phyloP scores from a whole-genome alignment of 2,888 invertebrate genomes.

The Drosophila ezoana region DNA sequence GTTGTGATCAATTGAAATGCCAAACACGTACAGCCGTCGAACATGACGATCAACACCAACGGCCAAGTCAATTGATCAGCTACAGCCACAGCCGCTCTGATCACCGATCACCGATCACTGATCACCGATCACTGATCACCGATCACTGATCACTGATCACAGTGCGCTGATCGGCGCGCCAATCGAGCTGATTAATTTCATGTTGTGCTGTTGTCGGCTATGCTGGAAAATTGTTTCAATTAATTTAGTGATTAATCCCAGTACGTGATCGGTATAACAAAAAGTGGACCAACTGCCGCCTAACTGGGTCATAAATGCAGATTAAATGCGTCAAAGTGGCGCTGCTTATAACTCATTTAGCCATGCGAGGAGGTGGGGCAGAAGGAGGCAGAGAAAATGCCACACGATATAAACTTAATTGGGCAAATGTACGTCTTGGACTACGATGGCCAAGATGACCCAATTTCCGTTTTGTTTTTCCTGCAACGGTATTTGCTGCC shows the following conservation, averaged over 20 bases:
- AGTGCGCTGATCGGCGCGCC: constrained; percentile 25
- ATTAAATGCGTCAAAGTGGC: constrained; percentile 49
- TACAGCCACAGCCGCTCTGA: constrained; percentile 9
- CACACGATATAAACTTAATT: constrained; percentile 27
- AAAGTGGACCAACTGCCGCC: constrained; percentile 6
- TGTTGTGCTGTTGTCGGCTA: constrained; percentile 71
- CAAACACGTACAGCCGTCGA: constrained; percentile 73
- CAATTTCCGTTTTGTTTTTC: constrained; percentile 47
- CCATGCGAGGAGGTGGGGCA: not conserved
- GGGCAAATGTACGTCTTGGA: constrained; percentile 4
- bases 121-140: constrained; percentile 20
- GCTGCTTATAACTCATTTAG: constrained; percentile 56
- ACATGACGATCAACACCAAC: constrained; percentile 76
- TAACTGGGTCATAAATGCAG: constrained; percentile 75
- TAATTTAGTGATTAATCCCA: constrained; percentile 79
- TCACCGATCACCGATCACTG: constrained; percentile 21
- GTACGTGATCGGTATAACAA: constrained; percentile 64
- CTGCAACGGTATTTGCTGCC: constrained; percentile 4
- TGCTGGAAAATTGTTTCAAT: constrained; percentile 79
- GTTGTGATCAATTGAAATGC: constrained; percentile 65
- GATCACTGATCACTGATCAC: constrained; percentile 27
- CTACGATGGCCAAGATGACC: constrained; percentile 50
- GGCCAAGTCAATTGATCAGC: constrained; percentile 30
- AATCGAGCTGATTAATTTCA: constrained; percentile 70
- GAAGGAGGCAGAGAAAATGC: not conserved